phyloP scores from a whole-genome alignment of 2,113 vertebrate species.

The Tachuris rubrigastra region DNA sequence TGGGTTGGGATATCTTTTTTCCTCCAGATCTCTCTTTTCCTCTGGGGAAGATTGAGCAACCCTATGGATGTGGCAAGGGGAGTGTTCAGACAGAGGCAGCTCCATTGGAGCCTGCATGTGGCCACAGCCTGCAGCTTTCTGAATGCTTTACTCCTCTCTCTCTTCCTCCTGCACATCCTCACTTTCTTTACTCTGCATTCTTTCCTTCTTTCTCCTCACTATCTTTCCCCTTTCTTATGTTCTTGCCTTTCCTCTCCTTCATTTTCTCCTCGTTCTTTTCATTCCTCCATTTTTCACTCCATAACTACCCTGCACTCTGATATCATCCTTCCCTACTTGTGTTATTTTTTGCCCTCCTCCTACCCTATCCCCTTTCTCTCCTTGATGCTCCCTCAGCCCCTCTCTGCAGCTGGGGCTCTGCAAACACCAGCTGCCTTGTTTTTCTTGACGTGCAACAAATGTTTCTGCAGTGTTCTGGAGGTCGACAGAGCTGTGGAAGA shows the following conservation, averaged over 20 bases:
- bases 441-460: neutral
- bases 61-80: neutral
- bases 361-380: neutral
- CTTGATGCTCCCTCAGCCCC: neutral
- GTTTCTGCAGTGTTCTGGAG: neutral
- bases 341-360: neutral
- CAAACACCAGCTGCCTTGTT: conserved; percentile 2
- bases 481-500: rapidly evolving
- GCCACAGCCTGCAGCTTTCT: neutral
- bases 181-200: neutral
- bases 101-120: rapidly evolving
- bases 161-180: neutral
- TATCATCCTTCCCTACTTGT: neutral
- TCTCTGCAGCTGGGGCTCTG: neutral
- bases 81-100: neutral
- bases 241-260: neutral
- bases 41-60: neutral
- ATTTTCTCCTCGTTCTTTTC: neutral
- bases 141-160: rapidly evolving
- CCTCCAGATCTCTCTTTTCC: neutral
- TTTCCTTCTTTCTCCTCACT: neutral
- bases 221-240: rapidly evolving
- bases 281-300: neutral
- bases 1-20: neutral
- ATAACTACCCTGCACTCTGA: rapidly evolving